Evolutionary conservation across 2,888 invertebrate species (phyloP).

Genomic region (Uloborus plumipes): DNA sequence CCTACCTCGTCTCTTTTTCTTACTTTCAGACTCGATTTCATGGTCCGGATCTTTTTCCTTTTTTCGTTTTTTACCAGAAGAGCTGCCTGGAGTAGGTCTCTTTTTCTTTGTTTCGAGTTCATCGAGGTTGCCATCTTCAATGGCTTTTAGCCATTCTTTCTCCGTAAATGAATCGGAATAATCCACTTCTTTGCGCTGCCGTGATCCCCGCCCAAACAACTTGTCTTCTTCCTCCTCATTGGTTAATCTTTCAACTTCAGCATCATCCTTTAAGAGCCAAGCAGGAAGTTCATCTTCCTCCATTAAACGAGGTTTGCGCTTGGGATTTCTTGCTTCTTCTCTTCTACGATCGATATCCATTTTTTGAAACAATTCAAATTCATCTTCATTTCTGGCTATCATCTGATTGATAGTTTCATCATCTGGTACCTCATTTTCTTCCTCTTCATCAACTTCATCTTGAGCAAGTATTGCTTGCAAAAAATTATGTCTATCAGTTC

Average conservation of each 20-base stretch:
- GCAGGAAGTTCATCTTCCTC: constrained; percentile 94
- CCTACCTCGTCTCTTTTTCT: constrained; percentile 69
- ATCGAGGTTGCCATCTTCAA: constrained; percentile 73
- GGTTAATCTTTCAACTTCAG: constrained; percentile 76
- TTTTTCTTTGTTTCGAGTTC: constrained; percentile 69
- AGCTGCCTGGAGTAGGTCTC: not conserved
- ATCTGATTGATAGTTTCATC: constrained; percentile 99
- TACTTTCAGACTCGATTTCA: constrained; percentile 71
- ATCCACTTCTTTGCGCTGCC: constrained; percentile 96
- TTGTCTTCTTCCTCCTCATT: constrained; percentile 84
- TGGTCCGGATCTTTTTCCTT: constrained; percentile 74
- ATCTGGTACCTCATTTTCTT: constrained; percentile 97
- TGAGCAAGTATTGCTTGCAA: constrained; percentile 94
- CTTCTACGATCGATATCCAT: constrained; percentile 92
- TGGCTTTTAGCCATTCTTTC: constrained; percentile 92
- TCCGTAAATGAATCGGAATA: constrained; percentile 97
- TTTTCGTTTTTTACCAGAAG: constrained; percentile 68
- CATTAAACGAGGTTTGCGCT: constrained; percentile 86
- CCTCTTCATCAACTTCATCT: constrained; percentile 94
- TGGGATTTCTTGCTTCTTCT: constrained; percentile 81
- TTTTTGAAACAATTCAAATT: constrained; percentile 88
- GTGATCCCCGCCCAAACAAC: constrained; percentile 87
- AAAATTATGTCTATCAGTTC: constrained; percentile 94
- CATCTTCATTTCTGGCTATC: constrained; percentile 95
- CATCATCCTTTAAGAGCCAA: constrained; percentile 94